Base-by-base conservation (phyloP, 1,140 invertebrate genomes). In the Neodiprion virginianus region DNA sequence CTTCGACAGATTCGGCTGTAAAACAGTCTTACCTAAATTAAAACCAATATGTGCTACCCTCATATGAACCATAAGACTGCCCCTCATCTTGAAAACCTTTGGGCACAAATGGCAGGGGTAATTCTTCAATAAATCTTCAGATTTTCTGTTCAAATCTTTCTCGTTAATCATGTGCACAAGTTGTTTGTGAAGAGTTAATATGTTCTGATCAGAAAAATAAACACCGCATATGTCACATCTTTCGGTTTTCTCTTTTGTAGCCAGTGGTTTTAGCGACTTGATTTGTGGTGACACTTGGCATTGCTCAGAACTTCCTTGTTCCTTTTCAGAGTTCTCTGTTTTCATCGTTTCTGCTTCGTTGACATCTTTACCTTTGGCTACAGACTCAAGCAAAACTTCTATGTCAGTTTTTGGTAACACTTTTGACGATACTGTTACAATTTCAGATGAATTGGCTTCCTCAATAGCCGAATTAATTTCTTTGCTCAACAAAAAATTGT, bases 11-110 rank as follows among this genome's bases (percentile, higher is more conserved):
- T 68, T 72, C 66, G 28, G 66, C 47, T 61, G 17, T 53, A 71
- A 67, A 69, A 78, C 17, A 65, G 61, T 65, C 71, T 81, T 80
- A 84, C 85, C 82, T 72, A 79, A 77, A 83, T 84, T 85, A 53
- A 83, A 88, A 48, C 91, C 90, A 78, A 90, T 91, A 86, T 96
- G 95, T 0, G 94, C 93, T 23, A 96, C 94, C 84, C 94, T 90
- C 80, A 95, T 90, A 87, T 96, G 95, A 2, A 96, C 92, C 90
- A 95, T 94, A 1, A 96, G 82, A 75, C 94, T 95, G 7, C 94
- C 94, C 78, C 92, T 90, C 92, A 95, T 95, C 85, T 94, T 94
- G 80, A 95, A 96, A 68, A 92, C 90, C 84, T 95, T 95, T 1
- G 92, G 89, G 80, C 95, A 96, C 23, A 95, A 86, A 82, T 95